Conservation (phyloP, 2,888 invertebrate genomes). For the Ochlodes sylvanus region DNA sequence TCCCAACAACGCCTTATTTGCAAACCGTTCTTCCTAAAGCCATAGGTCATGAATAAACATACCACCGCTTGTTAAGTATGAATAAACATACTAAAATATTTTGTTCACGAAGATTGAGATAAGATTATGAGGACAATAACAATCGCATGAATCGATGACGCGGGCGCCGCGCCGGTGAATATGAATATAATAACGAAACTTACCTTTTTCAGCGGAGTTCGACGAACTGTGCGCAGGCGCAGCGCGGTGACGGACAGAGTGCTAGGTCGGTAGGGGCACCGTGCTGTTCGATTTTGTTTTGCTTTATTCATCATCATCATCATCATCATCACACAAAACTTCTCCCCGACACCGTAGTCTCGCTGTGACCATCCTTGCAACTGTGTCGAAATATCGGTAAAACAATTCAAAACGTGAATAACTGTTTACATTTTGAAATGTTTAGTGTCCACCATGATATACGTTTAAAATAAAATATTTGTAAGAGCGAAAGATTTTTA, state of each 20-base stretch:
- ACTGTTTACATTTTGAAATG: too few species aligned
- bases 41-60: conserved; percentile 1
- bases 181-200: conserved; percentile 49
- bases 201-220: conserved; percentile 51
- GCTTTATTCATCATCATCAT: neutral
- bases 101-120: conserved; percentile 35
- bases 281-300: neutral
- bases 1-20: neutral
- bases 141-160: conserved; percentile 44
- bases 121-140: conserved; percentile 44
- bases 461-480: too few species aligned
- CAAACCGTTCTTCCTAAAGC: neutral
- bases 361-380: too few species aligned
- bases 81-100: conserved; percentile 29
- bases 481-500: too few species aligned
- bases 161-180: conserved; percentile 41
- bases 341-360: too few species aligned
- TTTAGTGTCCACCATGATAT: too few species aligned
- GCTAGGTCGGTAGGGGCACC: conserved; percentile 22
- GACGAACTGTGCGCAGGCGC: conserved; percentile 42
- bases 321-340: too few species aligned
- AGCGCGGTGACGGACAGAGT: conserved; percentile 44
- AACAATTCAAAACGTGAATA: too few species aligned
- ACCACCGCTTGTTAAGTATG: conserved; percentile 1
- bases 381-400: too few species aligned